These are phyloP conservation scores for Pollicipes pollicipes DNA, from an alignment of 1,140 invertebrate genomes.

Conservation along the genomic window DNA sequence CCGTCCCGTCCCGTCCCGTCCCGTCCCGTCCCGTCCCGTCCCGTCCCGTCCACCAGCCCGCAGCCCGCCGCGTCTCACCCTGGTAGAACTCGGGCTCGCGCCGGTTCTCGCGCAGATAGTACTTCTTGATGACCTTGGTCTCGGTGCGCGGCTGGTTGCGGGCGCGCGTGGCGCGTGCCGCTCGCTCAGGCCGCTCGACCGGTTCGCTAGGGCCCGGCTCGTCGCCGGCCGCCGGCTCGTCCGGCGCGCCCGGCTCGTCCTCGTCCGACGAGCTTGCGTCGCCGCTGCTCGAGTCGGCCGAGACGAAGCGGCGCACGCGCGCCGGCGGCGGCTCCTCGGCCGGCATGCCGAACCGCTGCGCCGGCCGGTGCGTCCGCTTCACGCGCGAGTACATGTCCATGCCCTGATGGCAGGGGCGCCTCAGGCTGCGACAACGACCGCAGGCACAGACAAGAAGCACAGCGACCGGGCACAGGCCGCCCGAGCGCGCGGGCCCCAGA, in stretches of 20 bases:
- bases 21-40: too few relatives aligned
- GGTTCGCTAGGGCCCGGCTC: background rate
- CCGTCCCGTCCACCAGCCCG: too few relatives aligned
- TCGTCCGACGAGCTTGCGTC: background rate
- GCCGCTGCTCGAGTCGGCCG: background rate
- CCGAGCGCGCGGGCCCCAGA: too few relatives aligned
- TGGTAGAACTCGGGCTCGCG: background rate
- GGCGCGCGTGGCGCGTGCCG: too few relatives aligned
- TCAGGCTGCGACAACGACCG: too few relatives aligned
- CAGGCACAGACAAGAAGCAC: too few relatives aligned
- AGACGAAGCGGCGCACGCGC: background rate
- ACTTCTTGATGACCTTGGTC: background rate
- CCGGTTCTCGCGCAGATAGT: background rate
- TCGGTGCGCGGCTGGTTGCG: background rate
- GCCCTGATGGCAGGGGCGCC: background rate
- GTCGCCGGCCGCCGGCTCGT: background rate
- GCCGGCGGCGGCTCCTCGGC: background rate
- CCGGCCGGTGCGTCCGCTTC: constrained; percentile 34
- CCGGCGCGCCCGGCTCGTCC: background rate
- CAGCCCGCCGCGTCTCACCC: too few relatives aligned
- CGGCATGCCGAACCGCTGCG: constrained; percentile 21
- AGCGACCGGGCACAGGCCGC: too few relatives aligned
- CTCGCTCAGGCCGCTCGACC: too few relatives aligned
- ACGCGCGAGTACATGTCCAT: constrained; percentile 41
- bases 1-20: too few relatives aligned